Base-by-base conservation (phyloP, 2,888 invertebrate genomes). In the Patella ulyssiponensis region DNA sequence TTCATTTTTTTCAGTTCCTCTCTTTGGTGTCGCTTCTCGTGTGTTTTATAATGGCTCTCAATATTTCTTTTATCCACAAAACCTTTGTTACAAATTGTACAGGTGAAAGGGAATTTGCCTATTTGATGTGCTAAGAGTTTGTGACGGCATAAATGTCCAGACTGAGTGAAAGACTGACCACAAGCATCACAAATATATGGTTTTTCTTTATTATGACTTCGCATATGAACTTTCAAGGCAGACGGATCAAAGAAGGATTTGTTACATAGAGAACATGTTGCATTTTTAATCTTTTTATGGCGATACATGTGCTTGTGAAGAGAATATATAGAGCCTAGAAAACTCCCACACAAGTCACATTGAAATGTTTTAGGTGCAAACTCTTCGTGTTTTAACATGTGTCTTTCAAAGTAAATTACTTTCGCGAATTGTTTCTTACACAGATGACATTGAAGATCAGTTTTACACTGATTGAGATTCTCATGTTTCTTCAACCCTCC, bases 61-160 rank as follows among this genome's bases (percentile, higher is more conserved):
- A 79, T 77, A 75, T 79, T 77, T 17, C 79, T 69, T 54, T 75
- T 56, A 12, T 77, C 77, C 51, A 77, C 79, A 73, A 79, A 79
- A 7, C 79, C 74, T 17, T 79, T 79, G 14, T 75, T 71, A 69
- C 79, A 79, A 33, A 77, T 79, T n/a, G 77, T 74, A 74, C 79
- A 79, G 20, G 77, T 74, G 70, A 79, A 79, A 2, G 75, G 72
- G 51, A 20, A 51, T 33, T 69, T 72, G 27, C 73, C 72, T 20
- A 58, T 56, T 15, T 58, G 51, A 64, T 76, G 76, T 15, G 58
- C 72, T 52, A 69, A 69, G 27, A 72, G 71, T 27, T 76, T 72
- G 69, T 76, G 76, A 12, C 71, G 72, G 4, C 44, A 44, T 20
- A 73, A 27, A 11, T 64, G 33, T 20, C 44, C 58, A 17, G 64